phyloP scores from a whole-genome alignment of 2,113 vertebrate genomes.

The Raphicerus campestris region DNA sequence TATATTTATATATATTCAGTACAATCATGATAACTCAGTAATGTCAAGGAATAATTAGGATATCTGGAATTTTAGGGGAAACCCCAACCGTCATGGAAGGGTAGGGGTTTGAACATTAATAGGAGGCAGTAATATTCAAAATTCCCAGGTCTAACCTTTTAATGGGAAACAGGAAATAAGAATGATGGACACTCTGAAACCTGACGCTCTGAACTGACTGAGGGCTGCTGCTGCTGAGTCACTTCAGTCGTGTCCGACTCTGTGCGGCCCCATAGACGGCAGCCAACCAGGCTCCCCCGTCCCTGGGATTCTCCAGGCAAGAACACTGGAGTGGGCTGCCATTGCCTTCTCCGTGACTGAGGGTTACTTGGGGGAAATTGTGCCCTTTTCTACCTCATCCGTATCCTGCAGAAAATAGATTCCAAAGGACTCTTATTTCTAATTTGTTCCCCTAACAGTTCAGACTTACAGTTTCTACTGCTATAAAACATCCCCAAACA shows the following conservation, averaged over 20 bases:
- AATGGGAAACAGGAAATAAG: neutral
- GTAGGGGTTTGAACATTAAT: neutral
- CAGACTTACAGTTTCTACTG: neutral
- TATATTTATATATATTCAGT: neutral
- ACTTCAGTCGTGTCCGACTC: no score
- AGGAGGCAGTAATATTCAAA: neutral
- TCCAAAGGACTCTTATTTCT: neutral
- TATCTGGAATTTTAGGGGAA: neutral
- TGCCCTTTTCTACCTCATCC: no score
- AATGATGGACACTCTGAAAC: neutral
- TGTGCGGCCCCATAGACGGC: no score
- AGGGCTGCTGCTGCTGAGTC: no score
- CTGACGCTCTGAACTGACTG: fast-evolving
- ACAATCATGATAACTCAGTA: neutral
- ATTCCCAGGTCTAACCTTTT: neutral
- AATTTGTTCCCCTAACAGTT: neutral
- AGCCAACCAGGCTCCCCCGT: no score
- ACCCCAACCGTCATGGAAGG: neutral
- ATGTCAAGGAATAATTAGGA: neutral
- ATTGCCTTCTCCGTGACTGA: no score
- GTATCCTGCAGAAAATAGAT: neutral
- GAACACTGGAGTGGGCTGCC: no score
- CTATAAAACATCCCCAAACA: neutral
- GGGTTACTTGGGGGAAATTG: neutral
- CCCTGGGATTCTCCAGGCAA: no score